phyloP scores from a whole-genome alignment of 2,797 vertebrate species.

The Cottoperca gobio region DNA sequence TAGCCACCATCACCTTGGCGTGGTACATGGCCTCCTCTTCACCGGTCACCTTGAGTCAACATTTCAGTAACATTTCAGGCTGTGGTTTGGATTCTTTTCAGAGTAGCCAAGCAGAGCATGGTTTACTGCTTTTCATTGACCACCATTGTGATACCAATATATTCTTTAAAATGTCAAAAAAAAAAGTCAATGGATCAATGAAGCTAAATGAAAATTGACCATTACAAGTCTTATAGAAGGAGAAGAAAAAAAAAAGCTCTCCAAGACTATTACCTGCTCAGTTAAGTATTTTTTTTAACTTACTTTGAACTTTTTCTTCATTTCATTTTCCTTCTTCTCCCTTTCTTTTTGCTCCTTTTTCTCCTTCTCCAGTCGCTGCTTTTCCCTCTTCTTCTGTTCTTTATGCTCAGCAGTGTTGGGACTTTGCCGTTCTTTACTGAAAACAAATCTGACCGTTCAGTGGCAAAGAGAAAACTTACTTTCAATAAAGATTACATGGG shows the following conservation, averaged over 20 bases:
- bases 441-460: constrained; percentile 29
- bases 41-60: constrained; percentile 81
- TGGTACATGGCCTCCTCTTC: constrained; percentile 78
- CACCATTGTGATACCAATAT: background rate
- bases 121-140: background rate
- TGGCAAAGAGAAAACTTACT: background rate
- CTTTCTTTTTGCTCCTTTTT: constrained; percentile 84
- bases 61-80: background rate
- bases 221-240: background rate
- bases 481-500: constrained; percentile 9
- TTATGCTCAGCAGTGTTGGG: constrained; percentile 74
- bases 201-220: background rate
- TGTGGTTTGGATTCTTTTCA: background rate
- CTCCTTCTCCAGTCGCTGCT: constrained; percentile 83
- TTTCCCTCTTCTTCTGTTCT: constrained; percentile 83
- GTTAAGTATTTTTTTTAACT: constrained; percentile 24
- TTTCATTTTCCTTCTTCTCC: constrained; percentile 83
- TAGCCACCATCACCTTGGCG: constrained; percentile 72
- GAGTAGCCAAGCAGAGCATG: background rate
- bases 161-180: background rate
- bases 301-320: constrained; percentile 87
- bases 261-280: background rate
- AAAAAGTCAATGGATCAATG: background rate
- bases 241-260: background rate
- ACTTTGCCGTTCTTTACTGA: constrained; percentile 74